Base-by-base conservation (phyloP, 2,888 invertebrate genomes). In the Sylvicola cinctus region DNA sequence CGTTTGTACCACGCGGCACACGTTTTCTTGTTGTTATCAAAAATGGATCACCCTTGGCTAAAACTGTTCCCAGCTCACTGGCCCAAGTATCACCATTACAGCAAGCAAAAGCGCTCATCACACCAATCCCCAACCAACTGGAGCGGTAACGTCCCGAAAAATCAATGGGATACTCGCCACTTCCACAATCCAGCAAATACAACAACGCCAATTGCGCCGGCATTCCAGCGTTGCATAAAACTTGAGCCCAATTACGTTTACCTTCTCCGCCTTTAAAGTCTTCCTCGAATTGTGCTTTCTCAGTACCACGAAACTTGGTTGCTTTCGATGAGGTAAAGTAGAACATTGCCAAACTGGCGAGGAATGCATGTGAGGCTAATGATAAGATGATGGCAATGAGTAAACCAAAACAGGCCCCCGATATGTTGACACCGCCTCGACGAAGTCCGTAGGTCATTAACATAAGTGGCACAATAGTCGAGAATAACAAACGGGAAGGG, bases 61-160 rank as follows among this genome's bases (percentile, higher is more conserved):
- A 50, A 0, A 81, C 87, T 23, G 76, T 66, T 2, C 85, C 88
- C 13, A 90, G 53, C 58, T 90, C 90, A 26, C 85, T 87, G 32
- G 88, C 81, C 78, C 84, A 84, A 0, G 88, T 90, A 49, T 90
- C 90, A 1, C 87, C 88, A 51, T 78, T 80, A 44, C 76, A 74
- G 48, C 81, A 80, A 11, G 83, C 71, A 46, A 84, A 65, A 1
- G 79, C 66, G 74, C 77, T 78, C 43, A 87, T 59, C 34, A 84
- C 66, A 20, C 77, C 80, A 43, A 83, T 61, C 3, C 78, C 68
- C n/a, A 84, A 60, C 81, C 81, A 85, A 3, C 85, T 81, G 16
- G 76, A 70, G 47, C 79, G 65, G 47, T 84, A 85, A 46, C 75
- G 66, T 35, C 62, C 65, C 3, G 61, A 50, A 54, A 88, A 87